phyloP scores from a whole-genome alignment of 2,888 invertebrate genomes.

The Luffia ferchaultella region DNA sequence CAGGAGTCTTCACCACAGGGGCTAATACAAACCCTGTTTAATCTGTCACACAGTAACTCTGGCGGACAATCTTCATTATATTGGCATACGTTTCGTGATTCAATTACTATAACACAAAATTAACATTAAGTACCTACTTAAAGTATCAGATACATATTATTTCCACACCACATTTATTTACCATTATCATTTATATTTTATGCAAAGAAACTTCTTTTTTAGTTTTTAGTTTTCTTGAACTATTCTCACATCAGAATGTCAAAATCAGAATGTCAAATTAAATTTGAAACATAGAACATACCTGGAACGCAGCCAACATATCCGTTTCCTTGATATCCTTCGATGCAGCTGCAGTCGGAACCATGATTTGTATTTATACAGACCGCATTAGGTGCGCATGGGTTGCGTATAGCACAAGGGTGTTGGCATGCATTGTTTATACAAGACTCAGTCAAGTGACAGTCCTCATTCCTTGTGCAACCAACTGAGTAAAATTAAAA shows the following conservation, averaged over 20 bases:
- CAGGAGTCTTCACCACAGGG: slow-evolving; percentile 83
- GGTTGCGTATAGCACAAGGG: slow-evolving; percentile 86
- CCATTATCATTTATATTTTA: no score
- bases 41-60: slow-evolving; percentile 83
- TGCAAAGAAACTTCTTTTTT: no score
- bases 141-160: no score
- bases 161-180: no score
- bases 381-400: slow-evolving; percentile 83
- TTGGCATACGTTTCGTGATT: slow-evolving; percentile 70
- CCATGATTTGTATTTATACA: slow-evolving; percentile 90
- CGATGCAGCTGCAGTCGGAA: slow-evolving; percentile 84
- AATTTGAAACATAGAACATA: no score
- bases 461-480: slow-evolving; percentile 88
- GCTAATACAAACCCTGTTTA: slow-evolving; percentile 84
- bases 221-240: no score
- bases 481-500: slow-evolving; percentile 71
- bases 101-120: slow-evolving; percentile 29
- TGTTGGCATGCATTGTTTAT: slow-evolving; percentile 84
- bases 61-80: slow-evolving; percentile 92
- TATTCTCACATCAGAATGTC: no score
- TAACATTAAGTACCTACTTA: no score
- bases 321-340: slow-evolving; percentile 89
- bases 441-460: slow-evolving; percentile 86
- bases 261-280: no score
- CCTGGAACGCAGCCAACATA: slow-evolving; percentile 83